Conservation (phyloP, 1,140 invertebrate genomes). For the Heliconius hewitsoni region DNA sequence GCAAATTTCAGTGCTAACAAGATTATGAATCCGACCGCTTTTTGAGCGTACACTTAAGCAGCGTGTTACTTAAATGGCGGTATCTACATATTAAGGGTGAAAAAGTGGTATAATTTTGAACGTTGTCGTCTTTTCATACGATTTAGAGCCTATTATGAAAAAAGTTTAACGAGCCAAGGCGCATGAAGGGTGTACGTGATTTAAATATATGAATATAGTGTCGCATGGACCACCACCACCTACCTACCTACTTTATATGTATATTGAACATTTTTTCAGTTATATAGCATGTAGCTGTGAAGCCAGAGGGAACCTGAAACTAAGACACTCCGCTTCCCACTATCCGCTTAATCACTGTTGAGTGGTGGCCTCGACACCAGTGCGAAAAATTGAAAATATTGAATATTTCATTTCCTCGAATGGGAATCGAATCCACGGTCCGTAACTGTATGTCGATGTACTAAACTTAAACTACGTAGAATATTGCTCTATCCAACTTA, state of each 20-base stretch:
- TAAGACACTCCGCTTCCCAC: too few species aligned
- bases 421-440: too few species aligned
- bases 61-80: conserved; percentile 62
- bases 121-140: conserved; percentile 34
- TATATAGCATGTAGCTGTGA: too few species aligned
- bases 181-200: conserved; percentile 25
- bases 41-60: conserved; percentile 67
- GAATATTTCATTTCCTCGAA: too few species aligned
- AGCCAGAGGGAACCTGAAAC: too few species aligned
- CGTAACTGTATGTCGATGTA: background rate
- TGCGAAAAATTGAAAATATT: too few species aligned
- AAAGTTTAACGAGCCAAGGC: conserved; percentile 31
- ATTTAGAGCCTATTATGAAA: conserved; percentile 37
- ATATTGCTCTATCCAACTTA: background rate
- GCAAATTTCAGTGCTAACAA: conserved; percentile 81
- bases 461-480: background rate
- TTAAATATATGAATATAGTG: conserved; percentile 10
- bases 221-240: background rate
- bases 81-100: conserved; percentile 58
- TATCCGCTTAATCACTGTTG: too few species aligned
- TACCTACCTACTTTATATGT: too few species aligned
- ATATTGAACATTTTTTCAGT: too few species aligned
- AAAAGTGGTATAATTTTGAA: conserved; percentile 52
- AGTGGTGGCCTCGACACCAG: too few species aligned
- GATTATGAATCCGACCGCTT: conserved; percentile 78